Base-by-base conservation (phyloP, 2,888 invertebrate species). In the Exocentrus adspersus region DNA sequence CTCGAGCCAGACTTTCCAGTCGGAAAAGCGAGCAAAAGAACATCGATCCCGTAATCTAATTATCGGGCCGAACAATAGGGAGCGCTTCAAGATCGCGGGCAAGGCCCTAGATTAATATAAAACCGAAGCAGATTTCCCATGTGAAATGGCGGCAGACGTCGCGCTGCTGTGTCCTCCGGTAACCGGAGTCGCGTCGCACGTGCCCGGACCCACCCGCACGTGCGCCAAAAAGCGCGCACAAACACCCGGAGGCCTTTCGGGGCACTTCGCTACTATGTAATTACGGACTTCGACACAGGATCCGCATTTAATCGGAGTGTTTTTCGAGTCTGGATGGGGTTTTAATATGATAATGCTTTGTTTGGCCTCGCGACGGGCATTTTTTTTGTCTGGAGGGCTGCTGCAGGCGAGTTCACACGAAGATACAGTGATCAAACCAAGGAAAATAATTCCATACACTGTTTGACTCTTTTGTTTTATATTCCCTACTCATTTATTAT, bases 141-240 rank as follows among this genome's bases (percentile, higher is more conserved):
- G 60, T 60, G 60, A 60, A 60, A 51, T 60, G 60, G 60, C 20
- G 60, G 60, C 32, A 51, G 60, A 37, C 51, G 60, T 42, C 41
- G 12, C 46, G 68, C 62, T 30, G 68, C 62, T 64, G 52, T 66
- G 48, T 51, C 60, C 59, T 64, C 54, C 64, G 60, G 76, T 76
- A 76, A 76, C 75, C 65, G 67, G 73, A 76, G 74, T 64, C 69
- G 51, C 60, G 57, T 41, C 65, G 69, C 76, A 72, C 75, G 75
- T 75, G 72, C 43, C 56, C 64, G 42, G 46, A 64, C 67, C 70
- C 69, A 67, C 65, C 67, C 68, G 51, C 65, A 53, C 75, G 74
- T 74, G 72, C 70, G 73, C 62, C 60, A 58, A 70, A 75, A 75
- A 75, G 75, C 72, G 74, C 73, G 66, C 60, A 71, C 75, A 75